Base-by-base conservation (phyloP, 2,797 vertebrate genomes). In the Lophura swinhoii region DNA sequence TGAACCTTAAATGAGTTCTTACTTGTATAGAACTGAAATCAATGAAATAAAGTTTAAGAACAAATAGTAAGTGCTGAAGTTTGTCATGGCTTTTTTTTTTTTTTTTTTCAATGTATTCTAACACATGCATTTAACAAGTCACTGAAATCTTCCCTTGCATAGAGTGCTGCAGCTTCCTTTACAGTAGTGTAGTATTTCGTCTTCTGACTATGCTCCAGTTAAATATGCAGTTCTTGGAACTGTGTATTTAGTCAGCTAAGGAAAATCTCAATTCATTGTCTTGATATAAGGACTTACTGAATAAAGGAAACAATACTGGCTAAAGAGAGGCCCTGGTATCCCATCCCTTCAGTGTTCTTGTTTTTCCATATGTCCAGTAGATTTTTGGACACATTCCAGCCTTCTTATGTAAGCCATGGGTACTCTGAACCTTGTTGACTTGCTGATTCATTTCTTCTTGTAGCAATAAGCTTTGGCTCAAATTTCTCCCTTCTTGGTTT, bases 381-480 rank as follows among this genome's bases (percentile, higher is more conserved):
- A 11, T 12, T 73, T 88, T 81, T 86, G 85, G 49, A 49, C 10
- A 13, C 7, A 5, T 66, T 90, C 58, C 83, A 84, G 31, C 15
- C 15, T 83, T 53, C 62, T 94, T 94, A 69, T 21, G 9, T 84
- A 95, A 94, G 31, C 41, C 77, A 9, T 84, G 83, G 85, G 80
- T 90, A n/a, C 33, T 84, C 29, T 37, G 37, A 92, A 24, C 21
- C 39, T 26, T 74, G 75, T 76, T 80, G 69, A 78, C 41, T 86
- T 84, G 63, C 69, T 95, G 90, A 86, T 92, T 94, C 66, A 81
- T 91, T 93, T 88, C 31, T 90, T 18, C 41, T 83, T 91, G 23
- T 91, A 77, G 85, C 79, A 87, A 37, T 77, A 71, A 85, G 76
- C 23, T 33, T 11, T 77, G 20, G 33, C 31, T 46, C 12, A 37